A percentile compares a stretch with the other conserved stretches of the same genome.
Evolutionary conservation across 30 jellyfish, hydroid and myxozoan species (phyloP).

Genomic region (Aurelia sp.): DNA sequence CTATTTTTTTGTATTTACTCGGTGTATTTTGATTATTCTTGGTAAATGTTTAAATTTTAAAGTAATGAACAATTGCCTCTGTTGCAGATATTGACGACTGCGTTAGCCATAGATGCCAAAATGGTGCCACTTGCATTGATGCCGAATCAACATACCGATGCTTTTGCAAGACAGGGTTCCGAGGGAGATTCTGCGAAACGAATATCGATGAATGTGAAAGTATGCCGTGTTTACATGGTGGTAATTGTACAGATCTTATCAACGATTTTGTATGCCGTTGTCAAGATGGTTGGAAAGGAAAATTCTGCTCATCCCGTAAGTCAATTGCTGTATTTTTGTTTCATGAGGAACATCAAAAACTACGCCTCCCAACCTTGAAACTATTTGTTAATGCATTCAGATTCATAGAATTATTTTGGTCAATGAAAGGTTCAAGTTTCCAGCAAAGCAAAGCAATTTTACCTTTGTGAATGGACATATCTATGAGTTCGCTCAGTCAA

Average conservation of each 20-base stretch:
- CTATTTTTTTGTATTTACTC: no score
- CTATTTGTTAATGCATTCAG: no score
- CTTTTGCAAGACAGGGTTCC: conserved; percentile 78
- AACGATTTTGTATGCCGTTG: conserved; percentile 79
- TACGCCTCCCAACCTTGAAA: no score
- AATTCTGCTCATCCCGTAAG: conserved; percentile 79
- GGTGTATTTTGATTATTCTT: no score
- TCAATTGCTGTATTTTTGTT: not conserved
- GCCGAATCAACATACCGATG: conserved; percentile 75
- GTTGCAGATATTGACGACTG: conserved; percentile 85
- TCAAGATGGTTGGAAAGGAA: conserved; percentile 75
- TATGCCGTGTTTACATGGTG: conserved; percentile 90
- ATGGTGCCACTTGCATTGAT: conserved; percentile 91
- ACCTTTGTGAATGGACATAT: no score
- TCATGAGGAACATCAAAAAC: no score
- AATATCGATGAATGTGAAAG: conserved; percentile 78
- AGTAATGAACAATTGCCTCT: not conserved
- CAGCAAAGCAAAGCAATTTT: no score
- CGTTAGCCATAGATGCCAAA: conserved; percentile 69
- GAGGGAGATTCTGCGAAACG: conserved; percentile 73
- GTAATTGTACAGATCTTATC: conserved; percentile 71
- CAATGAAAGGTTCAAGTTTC: no score
- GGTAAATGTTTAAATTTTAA: no score
- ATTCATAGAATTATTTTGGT: no score
- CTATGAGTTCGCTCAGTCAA: no score